phyloP scores from a whole-genome alignment of 1,140 invertebrate species.

The Drosophila lowei region DNA sequence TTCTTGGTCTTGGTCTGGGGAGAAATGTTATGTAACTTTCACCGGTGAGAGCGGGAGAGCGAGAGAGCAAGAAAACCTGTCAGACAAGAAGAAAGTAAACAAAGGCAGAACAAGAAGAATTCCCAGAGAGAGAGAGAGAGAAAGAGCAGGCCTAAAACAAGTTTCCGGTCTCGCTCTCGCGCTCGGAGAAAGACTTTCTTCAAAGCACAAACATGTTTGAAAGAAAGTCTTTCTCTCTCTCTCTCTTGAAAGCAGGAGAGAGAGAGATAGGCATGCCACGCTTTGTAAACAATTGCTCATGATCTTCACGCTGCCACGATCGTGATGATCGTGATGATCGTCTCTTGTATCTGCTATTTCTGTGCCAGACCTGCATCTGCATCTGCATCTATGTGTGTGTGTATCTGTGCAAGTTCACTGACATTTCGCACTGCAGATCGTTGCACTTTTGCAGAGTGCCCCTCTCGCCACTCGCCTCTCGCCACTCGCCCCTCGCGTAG shows the following conservation, averaged over 20 bases:
- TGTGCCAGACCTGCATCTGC: constrained; percentile 57
- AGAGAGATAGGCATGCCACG: constrained; percentile 10
- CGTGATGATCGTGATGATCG: constrained; percentile 32
- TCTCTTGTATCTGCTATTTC: constrained; percentile 46
- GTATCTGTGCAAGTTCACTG: constrained; percentile 65
- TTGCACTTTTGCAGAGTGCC: constrained; percentile 76
- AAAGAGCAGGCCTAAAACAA: constrained; percentile 26
- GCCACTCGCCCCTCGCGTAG: not conserved
- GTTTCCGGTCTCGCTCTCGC: not conserved
- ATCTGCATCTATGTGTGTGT: constrained; percentile 8
- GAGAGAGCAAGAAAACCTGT: constrained; percentile 26
- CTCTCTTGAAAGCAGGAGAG: not conserved
- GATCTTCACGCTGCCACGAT: constrained; percentile 63
- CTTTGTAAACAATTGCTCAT: constrained; percentile 60
- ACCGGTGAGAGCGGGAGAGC: constrained; percentile 20
- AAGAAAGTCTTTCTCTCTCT: constrained; percentile 48
- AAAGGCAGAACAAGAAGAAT: constrained; percentile 48
- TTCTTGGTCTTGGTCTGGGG: constrained; percentile 55
- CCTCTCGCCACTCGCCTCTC: not conserved
- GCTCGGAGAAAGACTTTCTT: constrained; percentile 57
- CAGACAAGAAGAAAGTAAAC: constrained; percentile 67
- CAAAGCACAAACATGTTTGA: constrained; percentile 38
- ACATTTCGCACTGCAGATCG: constrained; percentile 75
- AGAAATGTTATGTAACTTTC: constrained; percentile 75
- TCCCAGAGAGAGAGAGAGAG: not conserved